phyloP scores from a whole-genome alignment of 92 coral and sea anemone genomes.

The Umimayanthus kanabou region DNA sequence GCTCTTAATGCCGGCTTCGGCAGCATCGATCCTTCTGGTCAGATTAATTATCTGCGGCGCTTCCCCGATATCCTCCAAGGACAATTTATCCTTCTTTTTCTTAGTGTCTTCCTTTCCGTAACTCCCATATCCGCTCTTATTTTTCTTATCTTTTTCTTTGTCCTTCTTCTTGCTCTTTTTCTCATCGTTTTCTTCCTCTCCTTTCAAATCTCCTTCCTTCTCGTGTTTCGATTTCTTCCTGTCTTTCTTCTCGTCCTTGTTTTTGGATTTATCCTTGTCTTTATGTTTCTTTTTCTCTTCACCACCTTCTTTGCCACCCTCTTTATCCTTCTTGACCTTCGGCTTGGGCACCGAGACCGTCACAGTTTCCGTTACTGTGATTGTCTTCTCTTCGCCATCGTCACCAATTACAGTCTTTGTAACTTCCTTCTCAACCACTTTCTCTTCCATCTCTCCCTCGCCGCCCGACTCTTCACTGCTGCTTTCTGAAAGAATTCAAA shows the following conservation, averaged over 20 bases:
- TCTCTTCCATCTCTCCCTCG: constrained; percentile 68
- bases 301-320: constrained; percentile 48
- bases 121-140: constrained; percentile 43
- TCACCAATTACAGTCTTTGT: constrained; percentile 73
- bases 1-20: constrained; percentile 81
- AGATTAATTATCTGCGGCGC: constrained; percentile 74
- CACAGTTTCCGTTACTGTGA: constrained; percentile 69
- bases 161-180: constrained; percentile 60
- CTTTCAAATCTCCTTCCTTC: constrained; percentile 35
- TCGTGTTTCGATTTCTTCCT: constrained; percentile 46
- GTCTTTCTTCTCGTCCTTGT: constrained; percentile 58
- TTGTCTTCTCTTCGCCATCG: constrained; percentile 77
- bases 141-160: constrained; percentile 55
- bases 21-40: constrained; percentile 74
- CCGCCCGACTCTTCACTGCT: constrained; percentile 16
- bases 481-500: constrained; percentile 11
- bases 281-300: constrained; percentile 43
- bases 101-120: constrained; percentile 58
- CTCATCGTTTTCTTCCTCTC: constrained; percentile 58
- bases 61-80: constrained; percentile 62
- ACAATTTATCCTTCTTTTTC: constrained; percentile 64
- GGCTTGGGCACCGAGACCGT: constrained; percentile 66
- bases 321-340: constrained; percentile 63
- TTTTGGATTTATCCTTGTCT: constrained; percentile 64
- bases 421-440: constrained; percentile 78